Evolutionary conservation across 1,140 invertebrate species (phyloP).

Genomic region (Apis mellifera): Amel_HAv3.1 CM009932.2:8810501-8811000

Average conservation of each 20-base stretch:
- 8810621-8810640: background rate
- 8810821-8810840: background rate
- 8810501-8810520: background rate
- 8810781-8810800: background rate
- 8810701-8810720: background rate
- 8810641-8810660: background rate
- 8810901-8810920: conserved; percentile 11
- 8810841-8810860: background rate
- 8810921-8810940: conserved; percentile 10
- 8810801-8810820: no score
- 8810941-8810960: background rate
- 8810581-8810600: conserved; percentile 26
- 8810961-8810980: background rate
- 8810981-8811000: background rate
- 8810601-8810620: background rate
- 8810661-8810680: background rate
- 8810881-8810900: background rate
- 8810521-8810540: background rate
- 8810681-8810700: background rate
- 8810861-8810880: no score
- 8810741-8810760: no score
- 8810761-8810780: background rate
- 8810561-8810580: background rate
- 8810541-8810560: background rate
- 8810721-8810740: background rate